Evolutionary conservation across 2,888 invertebrate genomes (phyloP).

Genomic region (Pilophorus perplexus): DNA sequence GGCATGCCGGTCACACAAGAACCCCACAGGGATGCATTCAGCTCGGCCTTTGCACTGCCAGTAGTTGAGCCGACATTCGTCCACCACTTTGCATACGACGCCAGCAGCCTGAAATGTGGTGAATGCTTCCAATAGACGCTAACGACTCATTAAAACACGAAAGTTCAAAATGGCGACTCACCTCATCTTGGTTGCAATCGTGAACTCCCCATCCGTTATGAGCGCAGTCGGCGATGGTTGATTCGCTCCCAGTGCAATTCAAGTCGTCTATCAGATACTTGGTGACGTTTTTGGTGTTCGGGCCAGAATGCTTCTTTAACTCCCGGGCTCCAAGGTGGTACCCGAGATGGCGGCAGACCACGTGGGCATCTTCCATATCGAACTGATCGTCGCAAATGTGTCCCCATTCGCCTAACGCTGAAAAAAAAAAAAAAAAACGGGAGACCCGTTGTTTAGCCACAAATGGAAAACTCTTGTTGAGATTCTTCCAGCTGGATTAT

Average conservation of each 20-base stretch:
- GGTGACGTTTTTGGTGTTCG: constrained; percentile 49
- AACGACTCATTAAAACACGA: too few relatives aligned
- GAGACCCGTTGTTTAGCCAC: too few relatives aligned
- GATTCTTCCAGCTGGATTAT: too few relatives aligned
- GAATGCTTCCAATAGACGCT: background rate
- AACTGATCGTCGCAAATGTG: constrained; percentile 73
- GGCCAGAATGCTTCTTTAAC: constrained; percentile 51
- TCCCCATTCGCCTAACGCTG: constrained; percentile 66
- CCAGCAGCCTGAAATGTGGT: constrained; percentile 56
- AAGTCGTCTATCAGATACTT: constrained; percentile 69
- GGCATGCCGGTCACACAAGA: constrained; percentile 63
- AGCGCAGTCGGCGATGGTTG: constrained; percentile 63
- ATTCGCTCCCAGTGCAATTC: constrained; percentile 66
- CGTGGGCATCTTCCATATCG: constrained; percentile 64
- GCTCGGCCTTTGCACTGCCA: constrained; percentile 64
- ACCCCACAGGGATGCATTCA: constrained; percentile 61
- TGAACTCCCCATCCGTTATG: constrained; percentile 73
- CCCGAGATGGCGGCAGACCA: constrained; percentile 69
- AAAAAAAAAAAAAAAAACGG: too few relatives aligned
- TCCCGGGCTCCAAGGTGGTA: constrained; percentile 63
- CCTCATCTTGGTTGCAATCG: constrained; percentile 66
- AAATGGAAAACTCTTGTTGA: too few relatives aligned
- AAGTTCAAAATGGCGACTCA: too few relatives aligned
- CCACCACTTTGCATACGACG: constrained; percentile 58
- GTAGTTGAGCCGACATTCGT: constrained; percentile 58